These are phyloP conservation scores for Pangasius krempfi DNA, from an alignment of 2,797 vertebrate genomes.

Conservation along the genomic window DNA sequence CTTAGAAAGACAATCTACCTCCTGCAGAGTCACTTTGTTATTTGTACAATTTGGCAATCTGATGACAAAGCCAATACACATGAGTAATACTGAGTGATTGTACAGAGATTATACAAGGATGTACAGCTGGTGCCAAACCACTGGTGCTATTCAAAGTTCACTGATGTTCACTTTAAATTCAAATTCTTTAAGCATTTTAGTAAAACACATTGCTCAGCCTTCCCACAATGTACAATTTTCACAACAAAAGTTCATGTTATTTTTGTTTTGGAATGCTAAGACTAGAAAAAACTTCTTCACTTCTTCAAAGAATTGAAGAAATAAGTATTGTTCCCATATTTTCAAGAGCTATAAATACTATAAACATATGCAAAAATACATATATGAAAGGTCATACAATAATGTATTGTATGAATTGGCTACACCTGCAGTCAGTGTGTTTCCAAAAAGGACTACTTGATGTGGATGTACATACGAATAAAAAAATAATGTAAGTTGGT, in stretches of 20 bases:
- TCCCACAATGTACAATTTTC: not conserved
- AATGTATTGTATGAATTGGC: not conserved
- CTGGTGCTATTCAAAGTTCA: not conserved
- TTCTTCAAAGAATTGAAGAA: not conserved
- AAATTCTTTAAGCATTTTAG: not conserved
- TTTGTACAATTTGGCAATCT: not conserved
- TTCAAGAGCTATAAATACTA: not conserved
- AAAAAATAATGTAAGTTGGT: not conserved
- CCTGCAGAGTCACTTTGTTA: not conserved
- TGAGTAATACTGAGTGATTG: not conserved
- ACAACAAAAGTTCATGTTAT: not conserved
- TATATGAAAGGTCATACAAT: not conserved
- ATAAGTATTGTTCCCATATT: not conserved
- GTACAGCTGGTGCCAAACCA: not conserved
- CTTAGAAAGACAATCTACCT: not conserved
- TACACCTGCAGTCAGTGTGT: not conserved
- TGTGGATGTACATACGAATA: not conserved
- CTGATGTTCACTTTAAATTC: not conserved
- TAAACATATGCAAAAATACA: not conserved
- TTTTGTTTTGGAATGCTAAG: not conserved
- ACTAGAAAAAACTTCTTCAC: not conserved
- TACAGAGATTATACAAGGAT: not conserved
- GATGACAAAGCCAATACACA: not conserved
- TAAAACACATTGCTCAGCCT: not conserved
- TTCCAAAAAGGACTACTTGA: too few species aligned